phyloP scores from a whole-genome alignment of 2,797 vertebrate genomes.

The Nannoperca australis region DNA sequence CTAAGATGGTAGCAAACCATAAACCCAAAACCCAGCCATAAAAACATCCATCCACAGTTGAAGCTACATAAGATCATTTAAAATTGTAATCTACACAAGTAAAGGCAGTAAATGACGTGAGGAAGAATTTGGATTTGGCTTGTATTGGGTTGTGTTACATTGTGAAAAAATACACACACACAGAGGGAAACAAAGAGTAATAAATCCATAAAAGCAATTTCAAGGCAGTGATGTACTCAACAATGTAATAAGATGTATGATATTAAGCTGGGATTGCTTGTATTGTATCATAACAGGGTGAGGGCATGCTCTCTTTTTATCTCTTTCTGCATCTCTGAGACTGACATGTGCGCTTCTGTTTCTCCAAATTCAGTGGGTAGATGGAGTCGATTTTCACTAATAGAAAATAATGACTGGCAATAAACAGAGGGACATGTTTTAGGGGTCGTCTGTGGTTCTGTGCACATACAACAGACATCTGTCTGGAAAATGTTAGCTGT shows the following conservation, averaged over 20 bases:
- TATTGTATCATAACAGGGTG: conserved; percentile 53
- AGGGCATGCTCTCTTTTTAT: conserved; percentile 35
- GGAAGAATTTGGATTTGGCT: conserved; percentile 14
- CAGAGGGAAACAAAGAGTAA: conserved; percentile 57
- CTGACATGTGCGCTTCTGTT: conserved; percentile 34
- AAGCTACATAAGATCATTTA: not conserved
- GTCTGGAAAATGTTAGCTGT: conserved; percentile 57
- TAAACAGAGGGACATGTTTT: conserved; percentile 45
- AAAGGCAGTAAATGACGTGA: not conserved
- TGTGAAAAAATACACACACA: conserved; percentile 40
- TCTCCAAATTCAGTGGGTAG: conserved; percentile 41
- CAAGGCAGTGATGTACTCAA: conserved; percentile 47
- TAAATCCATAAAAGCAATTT: conserved; percentile 65
- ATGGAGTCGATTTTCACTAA: conserved; percentile 37
- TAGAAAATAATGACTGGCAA: conserved; percentile 54
- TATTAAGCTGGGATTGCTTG: conserved; percentile 74
- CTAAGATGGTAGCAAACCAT: conserved; percentile 6
- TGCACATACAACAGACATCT: conserved; percentile 48
- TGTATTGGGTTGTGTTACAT: conserved; percentile 6
- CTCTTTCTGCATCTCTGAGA: conserved; percentile 24
- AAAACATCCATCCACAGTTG: conserved; percentile 8
- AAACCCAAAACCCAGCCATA: not conserved
- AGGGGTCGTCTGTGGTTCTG: conserved; percentile 36
- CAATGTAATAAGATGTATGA: conserved; percentile 68
- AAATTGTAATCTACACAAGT: conserved; percentile 4